Evolutionary conservation across 2,888 invertebrate species (phyloP).

Genomic region (Stegana nigrithorax): DNA sequence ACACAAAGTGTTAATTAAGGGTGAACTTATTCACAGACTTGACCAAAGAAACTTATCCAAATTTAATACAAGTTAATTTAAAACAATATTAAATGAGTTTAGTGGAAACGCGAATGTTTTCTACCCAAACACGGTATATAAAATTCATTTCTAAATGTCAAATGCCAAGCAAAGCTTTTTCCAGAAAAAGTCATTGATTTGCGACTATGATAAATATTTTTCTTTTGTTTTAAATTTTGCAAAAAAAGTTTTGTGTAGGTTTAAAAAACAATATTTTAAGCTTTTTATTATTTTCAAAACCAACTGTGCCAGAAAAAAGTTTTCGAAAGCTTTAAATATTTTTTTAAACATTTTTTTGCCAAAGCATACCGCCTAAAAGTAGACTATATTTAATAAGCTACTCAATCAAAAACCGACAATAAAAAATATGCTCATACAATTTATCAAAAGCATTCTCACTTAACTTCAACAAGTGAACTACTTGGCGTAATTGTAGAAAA

Average conservation of each 20-base stretch:
- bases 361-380: neutral
- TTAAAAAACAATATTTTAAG: neutral
- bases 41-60: too few relatives aligned
- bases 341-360: neutral
- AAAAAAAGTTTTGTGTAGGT: neutral
- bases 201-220: neutral
- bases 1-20: too few relatives aligned
- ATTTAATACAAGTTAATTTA: too few relatives aligned
- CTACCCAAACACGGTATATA: too few relatives aligned
- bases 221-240: neutral
- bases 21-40: too few relatives aligned
- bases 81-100: too few relatives aligned
- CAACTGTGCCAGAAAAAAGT: conserved; percentile 21
- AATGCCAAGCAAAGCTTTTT: conserved; percentile 2
- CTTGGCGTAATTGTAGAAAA: too few relatives aligned
- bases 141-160: neutral
- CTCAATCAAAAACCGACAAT: too few relatives aligned
- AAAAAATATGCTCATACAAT: too few relatives aligned
- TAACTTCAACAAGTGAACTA: neutral
- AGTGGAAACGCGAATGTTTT: too few relatives aligned
- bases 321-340: neutral
- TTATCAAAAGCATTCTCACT: too few relatives aligned
- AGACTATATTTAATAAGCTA: too few relatives aligned
- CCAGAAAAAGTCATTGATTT: neutral
- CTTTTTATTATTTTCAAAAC: neutral